phyloP scores from a whole-genome alignment of 2,113 vertebrate species.

The Esox niger region DNA sequence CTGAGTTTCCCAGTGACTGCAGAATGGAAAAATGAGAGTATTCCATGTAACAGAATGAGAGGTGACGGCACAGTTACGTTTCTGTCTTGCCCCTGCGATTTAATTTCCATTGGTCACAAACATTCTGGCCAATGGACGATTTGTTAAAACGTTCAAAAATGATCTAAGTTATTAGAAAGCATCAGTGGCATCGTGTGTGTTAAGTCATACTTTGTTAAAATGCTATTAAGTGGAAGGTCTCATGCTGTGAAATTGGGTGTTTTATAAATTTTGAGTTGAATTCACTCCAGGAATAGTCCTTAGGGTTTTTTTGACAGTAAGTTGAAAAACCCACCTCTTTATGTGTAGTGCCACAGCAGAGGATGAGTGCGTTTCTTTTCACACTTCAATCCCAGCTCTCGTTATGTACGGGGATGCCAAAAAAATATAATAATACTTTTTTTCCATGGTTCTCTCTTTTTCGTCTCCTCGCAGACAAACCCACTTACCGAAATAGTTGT shows the following conservation, averaged over 20 bases:
- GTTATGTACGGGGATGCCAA: neutral
- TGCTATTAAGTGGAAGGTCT: neutral
- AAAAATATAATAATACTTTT: neutral
- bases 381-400: neutral
- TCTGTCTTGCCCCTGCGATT: neutral
- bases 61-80: neutral
- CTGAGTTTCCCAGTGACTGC: no score
- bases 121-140: neutral
- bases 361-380: neutral
- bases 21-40: no score
- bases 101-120: neutral
- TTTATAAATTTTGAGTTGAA: neutral
- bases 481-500: slow-evolving; percentile 44
- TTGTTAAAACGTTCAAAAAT: no score
- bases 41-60: neutral
- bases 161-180: neutral
- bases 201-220: neutral
- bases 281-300: neutral
- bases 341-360: neutral
- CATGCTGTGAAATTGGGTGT: neutral
- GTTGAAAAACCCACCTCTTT: neutral
- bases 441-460: neutral
- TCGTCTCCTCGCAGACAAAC: neutral
- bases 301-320: neutral
- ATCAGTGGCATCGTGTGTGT: neutral